Evolutionary conservation across 2,888 invertebrate species (phyloP).

Genomic region (Strigamia transsilvanica): DNA sequence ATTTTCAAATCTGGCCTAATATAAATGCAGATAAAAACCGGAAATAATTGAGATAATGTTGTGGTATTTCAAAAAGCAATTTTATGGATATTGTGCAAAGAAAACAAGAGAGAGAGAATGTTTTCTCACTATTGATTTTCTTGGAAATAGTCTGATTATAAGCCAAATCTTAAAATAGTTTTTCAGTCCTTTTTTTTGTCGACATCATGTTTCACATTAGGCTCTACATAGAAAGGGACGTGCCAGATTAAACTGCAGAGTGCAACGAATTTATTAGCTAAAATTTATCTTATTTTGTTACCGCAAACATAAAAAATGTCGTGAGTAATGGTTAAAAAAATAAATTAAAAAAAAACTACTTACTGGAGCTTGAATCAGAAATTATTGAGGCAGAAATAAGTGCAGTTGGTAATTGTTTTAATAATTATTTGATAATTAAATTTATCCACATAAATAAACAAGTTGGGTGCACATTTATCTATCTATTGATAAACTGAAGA

Average conservation of each 20-base stretch:
- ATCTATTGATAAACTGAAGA: no score
- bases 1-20: no score
- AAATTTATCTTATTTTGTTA: slow-evolving; percentile 2
- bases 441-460: background rate
- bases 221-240: background rate
- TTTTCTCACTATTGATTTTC: no score
- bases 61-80: no score
- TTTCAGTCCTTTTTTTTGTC: no score
- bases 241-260: background rate
- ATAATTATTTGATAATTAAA: background rate
- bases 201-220: no score
- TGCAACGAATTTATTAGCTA: background rate
- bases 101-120: no score
- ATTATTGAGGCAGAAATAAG: background rate
- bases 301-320: background rate
- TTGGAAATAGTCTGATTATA: no score
- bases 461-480: no score
- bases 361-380: background rate
- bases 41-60: no score
- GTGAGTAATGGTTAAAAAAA: background rate
- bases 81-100: no score
- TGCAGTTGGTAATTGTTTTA: background rate
- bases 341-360: background rate
- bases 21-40: no score
- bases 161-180: background rate